Conservation (phyloP, 1,140 invertebrate genomes). For the Anoplolepis gracilipes region DNA sequence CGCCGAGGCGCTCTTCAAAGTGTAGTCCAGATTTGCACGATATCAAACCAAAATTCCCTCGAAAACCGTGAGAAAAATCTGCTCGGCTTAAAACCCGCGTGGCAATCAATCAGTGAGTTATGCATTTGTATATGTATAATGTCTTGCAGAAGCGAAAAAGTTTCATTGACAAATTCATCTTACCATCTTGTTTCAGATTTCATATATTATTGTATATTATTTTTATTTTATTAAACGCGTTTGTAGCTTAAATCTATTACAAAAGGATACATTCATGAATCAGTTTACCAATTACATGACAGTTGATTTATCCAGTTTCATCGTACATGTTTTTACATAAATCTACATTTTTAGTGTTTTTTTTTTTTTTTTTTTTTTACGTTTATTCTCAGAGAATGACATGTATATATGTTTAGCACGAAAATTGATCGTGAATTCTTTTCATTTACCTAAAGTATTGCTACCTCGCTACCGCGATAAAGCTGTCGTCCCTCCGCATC, state of each 20-base stretch:
- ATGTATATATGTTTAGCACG: conserved; percentile 26
- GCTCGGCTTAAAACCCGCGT: background rate
- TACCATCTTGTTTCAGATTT: background rate
- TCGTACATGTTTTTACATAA: background rate
- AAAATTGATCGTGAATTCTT: conserved; percentile 34
- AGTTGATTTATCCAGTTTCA: background rate
- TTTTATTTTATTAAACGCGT: background rate
- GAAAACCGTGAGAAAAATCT: conserved; percentile 37
- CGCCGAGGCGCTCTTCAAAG: conserved; percentile 30
- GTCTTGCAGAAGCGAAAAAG: background rate
- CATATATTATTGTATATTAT: no score
- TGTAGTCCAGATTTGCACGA: conserved; percentile 37
- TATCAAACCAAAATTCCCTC: conserved; percentile 48
- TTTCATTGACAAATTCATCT: background rate
- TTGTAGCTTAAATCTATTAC: background rate
- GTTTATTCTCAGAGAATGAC: background rate
- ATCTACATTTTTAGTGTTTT: background rate
- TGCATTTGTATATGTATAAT: background rate
- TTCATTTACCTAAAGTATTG: conserved; percentile 36
- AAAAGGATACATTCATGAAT: background rate
- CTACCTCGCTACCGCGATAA: conserved; percentile 38
- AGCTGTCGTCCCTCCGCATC: conserved; percentile 23
- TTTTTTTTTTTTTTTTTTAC: no score
- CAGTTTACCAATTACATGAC: background rate
- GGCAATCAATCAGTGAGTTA: conserved; percentile 3